These are phyloP conservation scores for Onthophagus sagittarius DNA, from an alignment of 2,888 invertebrate species.

Conservation along the genomic window DNA sequence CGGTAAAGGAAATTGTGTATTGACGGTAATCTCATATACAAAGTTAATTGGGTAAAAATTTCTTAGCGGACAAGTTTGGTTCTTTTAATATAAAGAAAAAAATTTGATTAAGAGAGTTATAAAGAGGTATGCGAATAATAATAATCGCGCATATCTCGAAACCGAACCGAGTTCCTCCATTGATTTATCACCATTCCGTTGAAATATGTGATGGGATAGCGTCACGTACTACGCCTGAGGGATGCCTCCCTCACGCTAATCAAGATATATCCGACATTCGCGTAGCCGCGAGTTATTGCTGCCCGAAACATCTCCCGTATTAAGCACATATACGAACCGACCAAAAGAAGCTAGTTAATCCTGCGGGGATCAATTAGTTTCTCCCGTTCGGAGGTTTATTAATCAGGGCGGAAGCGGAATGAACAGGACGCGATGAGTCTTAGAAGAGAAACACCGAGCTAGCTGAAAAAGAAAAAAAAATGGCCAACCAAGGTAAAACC, in stretches of 20 bases:
- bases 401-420: background rate
- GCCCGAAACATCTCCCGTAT: constrained; percentile 43
- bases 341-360: background rate
- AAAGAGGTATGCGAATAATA: constrained; percentile 13
- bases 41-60: background rate
- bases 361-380: background rate
- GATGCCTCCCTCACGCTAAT: constrained; percentile 35
- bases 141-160: constrained; percentile 41
- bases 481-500: background rate
- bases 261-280: constrained; percentile 49
- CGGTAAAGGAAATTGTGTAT: background rate
- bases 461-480: no score
- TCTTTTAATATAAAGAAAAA: background rate
- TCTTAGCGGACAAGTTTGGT: no score
- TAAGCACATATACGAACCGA: background rate
- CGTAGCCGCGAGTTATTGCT: constrained; percentile 45
- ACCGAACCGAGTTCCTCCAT: constrained; percentile 39
- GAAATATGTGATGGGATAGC: constrained; percentile 46
- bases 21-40: background rate
- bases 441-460: background rate
- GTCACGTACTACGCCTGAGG: constrained; percentile 35
- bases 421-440: background rate
- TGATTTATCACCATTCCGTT: constrained; percentile 46
- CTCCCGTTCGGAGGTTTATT: background rate
- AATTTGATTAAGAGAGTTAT: background rate